phyloP scores from a whole-genome alignment of 2,113 vertebrate species.

The Symphodus melops region DNA sequence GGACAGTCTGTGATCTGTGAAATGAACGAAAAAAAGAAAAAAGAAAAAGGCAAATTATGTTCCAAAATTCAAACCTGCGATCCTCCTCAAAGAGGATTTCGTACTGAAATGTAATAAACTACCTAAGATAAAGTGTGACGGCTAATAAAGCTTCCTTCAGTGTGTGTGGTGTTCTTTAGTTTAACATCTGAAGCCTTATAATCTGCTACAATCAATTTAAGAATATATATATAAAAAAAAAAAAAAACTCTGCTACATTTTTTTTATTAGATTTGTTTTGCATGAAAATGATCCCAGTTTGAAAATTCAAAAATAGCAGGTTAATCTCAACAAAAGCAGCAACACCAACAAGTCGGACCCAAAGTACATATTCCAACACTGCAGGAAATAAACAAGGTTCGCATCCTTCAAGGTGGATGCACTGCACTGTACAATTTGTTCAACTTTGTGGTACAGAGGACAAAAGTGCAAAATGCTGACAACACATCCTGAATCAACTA shows the following conservation, averaged over 20 bases:
- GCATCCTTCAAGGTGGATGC: neutral
- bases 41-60: too few relatives aligned
- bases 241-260: too few relatives aligned
- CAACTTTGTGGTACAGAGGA: slow-evolving; percentile 1
- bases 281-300: neutral
- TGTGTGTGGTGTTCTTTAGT: too few relatives aligned
- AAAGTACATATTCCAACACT: neutral
- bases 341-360: neutral
- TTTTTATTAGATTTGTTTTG: too few relatives aligned
- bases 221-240: too few relatives aligned
- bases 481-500: slow-evolving; percentile 16
- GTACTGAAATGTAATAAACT: too few relatives aligned
- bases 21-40: too few relatives aligned
- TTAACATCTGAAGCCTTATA: too few relatives aligned
- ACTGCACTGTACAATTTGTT: slow-evolving; percentile 20
- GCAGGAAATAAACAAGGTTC: slow-evolving; percentile 28
- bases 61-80: neutral
- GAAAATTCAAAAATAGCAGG: neutral
- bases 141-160: neutral
- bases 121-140: too few relatives aligned
- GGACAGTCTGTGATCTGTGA: neutral
- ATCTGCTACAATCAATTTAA: too few relatives aligned
- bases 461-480: slow-evolving; percentile 5
- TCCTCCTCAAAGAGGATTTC: neutral
- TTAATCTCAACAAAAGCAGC: neutral